Evolutionary conservation across 1,140 invertebrate genomes (phyloP).

Genomic region (Zaprionus vittiger): DNA sequence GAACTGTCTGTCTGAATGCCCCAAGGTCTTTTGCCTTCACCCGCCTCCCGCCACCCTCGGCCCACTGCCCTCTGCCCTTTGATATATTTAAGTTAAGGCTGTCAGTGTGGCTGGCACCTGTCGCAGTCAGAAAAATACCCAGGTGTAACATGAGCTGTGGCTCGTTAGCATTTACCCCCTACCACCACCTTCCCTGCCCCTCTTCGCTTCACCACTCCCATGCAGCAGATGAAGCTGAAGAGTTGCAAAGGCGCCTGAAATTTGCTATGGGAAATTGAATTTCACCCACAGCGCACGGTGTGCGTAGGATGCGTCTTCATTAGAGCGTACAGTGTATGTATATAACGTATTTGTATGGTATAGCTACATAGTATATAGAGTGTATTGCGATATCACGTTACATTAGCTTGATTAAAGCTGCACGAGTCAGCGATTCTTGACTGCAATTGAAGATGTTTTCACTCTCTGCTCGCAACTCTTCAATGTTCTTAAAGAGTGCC

Average conservation of each 20-base stretch:
- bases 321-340: not conserved
- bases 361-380: not conserved
- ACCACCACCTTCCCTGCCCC: not conserved
- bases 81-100: constrained; percentile 36
- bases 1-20: constrained; percentile 3
- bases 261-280: constrained; percentile 54
- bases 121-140: constrained; percentile 15
- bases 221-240: constrained; percentile 6
- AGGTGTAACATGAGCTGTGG: constrained; percentile 55
- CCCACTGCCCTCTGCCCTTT: constrained; percentile 6
- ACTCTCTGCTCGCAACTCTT: not conserved
- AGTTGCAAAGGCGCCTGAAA: constrained; percentile 29
- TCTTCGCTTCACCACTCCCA: not conserved
- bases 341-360: not conserved
- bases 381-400: constrained; percentile 1
- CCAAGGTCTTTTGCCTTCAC: constrained; percentile 2
- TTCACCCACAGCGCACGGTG: constrained; percentile 18
- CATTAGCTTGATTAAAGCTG: constrained; percentile 23
- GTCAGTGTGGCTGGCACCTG: constrained; percentile 38
- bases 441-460: not conserved
- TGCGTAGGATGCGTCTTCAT: constrained; percentile 24
- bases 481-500: not conserved
- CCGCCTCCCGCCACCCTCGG: too few relatives aligned
- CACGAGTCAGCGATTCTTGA: not conserved
- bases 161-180: constrained; percentile 46